Percentiles rank a stretch among this genome's conserved stretches.
Conservation (phyloP, 1,140 invertebrate species). For the Monomorium pharaonis region DNA sequence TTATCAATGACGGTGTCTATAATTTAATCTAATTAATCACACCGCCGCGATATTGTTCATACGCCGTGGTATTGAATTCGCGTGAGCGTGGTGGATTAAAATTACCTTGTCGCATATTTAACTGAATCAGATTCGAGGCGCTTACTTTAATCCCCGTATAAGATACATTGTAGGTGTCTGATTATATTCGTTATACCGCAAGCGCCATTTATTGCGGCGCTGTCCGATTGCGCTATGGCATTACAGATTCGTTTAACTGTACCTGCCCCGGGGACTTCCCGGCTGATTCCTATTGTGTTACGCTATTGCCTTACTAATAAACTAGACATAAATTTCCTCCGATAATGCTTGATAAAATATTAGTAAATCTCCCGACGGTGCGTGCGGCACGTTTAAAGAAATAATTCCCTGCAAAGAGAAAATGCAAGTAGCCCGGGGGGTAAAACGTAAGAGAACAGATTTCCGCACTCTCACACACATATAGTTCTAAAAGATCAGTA, state of each 20-base stretch:
- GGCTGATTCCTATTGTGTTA: conserved; percentile 37
- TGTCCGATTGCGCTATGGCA: conserved; percentile 35
- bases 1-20: conserved; percentile 64
- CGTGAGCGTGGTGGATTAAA: conserved; percentile 58
- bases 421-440: background rate
- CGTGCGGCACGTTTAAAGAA: background rate
- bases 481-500: background rate
- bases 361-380: background rate
- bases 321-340: conserved; percentile 15
- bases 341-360: background rate
- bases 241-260: conserved; percentile 49
- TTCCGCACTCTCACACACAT: background rate
- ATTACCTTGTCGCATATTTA: conserved; percentile 70
- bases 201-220: conserved; percentile 25
- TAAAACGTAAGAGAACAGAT: background rate
- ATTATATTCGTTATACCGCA: conserved; percentile 36
- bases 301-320: conserved; percentile 3
- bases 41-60: conserved; percentile 60
- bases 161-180: conserved; percentile 51
- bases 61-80: conserved; percentile 58
- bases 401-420: background rate
- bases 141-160: conserved; percentile 42
- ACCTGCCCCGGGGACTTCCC: conserved; percentile 23
- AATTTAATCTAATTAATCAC: conserved; percentile 74
- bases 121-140: conserved; percentile 38